A percentile compares a stretch with the other conserved stretches of the same genome.
Evolutionary conservation across 2,888 invertebrate species (phyloP).

Genomic region (Lordiphosa andalusiaca): DNA sequence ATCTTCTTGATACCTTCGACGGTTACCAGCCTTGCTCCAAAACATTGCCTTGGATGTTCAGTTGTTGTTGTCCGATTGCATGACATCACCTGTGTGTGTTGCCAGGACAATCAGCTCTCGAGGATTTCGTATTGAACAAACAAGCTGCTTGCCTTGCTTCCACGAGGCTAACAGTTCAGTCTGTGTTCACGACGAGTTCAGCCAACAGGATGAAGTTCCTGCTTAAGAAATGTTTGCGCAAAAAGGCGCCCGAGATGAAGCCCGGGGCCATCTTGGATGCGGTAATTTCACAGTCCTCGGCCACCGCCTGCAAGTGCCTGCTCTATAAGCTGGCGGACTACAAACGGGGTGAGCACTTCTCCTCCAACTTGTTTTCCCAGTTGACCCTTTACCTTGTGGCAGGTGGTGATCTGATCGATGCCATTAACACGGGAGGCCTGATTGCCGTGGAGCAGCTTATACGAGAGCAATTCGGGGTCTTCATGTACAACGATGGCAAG

Average conservation of each 20-base stretch:
- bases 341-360: slow-evolving; percentile 85
- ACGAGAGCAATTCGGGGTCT: slow-evolving; percentile 90
- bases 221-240: slow-evolving; percentile 78
- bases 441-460: slow-evolving; percentile 91
- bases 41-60: background rate
- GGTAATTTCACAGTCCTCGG: slow-evolving; percentile 91
- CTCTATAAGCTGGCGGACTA: slow-evolving; percentile 94
- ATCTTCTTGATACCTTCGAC: background rate
- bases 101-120: slow-evolving; percentile 18
- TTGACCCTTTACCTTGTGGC: background rate
- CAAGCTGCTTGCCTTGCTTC: too few species aligned
- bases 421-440: slow-evolving; percentile 92
- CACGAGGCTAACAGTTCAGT: too few species aligned
- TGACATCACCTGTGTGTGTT: background rate
- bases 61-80: background rate
- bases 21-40: too few species aligned
- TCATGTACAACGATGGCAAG: slow-evolving; percentile 93
- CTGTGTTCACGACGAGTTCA: background rate
- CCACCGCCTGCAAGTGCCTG: slow-evolving; percentile 91
- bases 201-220: slow-evolving; percentile 71
- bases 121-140: too few species aligned
- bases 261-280: slow-evolving; percentile 91
- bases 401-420: slow-evolving; percentile 93
- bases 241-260: slow-evolving; percentile 80
- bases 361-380: background rate